These are phyloP conservation scores for Orchesella flavescens DNA, from an alignment of 2,888 invertebrate genomes.

Conservation along the genomic window DNA sequence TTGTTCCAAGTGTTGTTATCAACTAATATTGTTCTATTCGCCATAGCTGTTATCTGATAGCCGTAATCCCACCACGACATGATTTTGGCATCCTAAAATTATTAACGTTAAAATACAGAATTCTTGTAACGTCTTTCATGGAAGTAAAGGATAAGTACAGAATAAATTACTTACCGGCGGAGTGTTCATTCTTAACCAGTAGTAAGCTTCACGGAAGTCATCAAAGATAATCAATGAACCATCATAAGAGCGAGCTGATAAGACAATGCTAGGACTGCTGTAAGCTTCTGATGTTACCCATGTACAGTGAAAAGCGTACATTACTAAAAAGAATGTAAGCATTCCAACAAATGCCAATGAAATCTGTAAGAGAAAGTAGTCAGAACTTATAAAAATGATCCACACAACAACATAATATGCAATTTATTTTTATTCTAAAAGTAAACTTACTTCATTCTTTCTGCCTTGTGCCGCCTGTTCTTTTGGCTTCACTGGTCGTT, in stretches of 20 bases:
- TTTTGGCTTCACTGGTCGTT: slow-evolving; percentile 69
- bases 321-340: slow-evolving; percentile 91
- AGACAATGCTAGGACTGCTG: slow-evolving; percentile 97
- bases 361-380: slow-evolving; percentile 51
- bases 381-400: slow-evolving; percentile 79
- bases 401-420: no score
- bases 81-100: slow-evolving; percentile 88
- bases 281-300: slow-evolving; percentile 99
- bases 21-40: slow-evolving; percentile 97
- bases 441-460: slow-evolving; percentile 73
- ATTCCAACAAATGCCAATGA: slow-evolving; percentile 88
- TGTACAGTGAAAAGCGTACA: slow-evolving; percentile 98
- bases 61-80: slow-evolving; percentile 99
- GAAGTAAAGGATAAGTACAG: slow-evolving; percentile 74
- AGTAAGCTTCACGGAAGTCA: slow-evolving; percentile 99
- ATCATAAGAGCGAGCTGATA: slow-evolving; percentile 97
- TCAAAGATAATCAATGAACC: slow-evolving; percentile 87
- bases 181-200: slow-evolving; percentile 98
- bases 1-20: slow-evolving; percentile 99
- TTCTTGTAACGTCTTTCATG: no score
- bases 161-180: slow-evolving; percentile 83
- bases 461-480: slow-evolving; percentile 87
- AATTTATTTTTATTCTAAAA: no score
- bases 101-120: no score
- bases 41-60: slow-evolving; percentile 99